These are phyloP conservation scores for Procapra przewalskii DNA, from an alignment of 2,113 vertebrate species.

Conservation along the genomic window DNA sequence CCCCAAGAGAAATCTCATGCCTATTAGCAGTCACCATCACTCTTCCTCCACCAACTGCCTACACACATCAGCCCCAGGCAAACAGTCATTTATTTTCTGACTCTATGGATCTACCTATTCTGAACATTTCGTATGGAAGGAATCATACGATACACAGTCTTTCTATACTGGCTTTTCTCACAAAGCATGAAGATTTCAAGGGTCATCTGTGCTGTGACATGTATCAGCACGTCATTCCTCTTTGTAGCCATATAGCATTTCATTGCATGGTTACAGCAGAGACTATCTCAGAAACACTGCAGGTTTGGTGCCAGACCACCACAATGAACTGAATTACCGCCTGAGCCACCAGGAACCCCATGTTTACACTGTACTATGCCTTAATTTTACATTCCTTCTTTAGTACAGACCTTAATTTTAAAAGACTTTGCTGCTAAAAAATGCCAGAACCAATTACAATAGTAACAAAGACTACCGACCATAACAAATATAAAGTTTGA, in stretches of 20 bases:
- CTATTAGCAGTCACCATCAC: neutral
- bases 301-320: neutral
- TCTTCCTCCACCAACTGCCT: no score
- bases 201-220: neutral
- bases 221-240: neutral
- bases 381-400: neutral
- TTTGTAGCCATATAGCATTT: neutral
- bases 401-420: neutral
- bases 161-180: neutral
- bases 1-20: neutral
- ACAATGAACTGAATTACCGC: neutral
- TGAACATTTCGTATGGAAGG: neutral
- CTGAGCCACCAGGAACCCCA: neutral
- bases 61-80: neutral
- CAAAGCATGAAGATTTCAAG: neutral
- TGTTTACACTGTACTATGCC: neutral
- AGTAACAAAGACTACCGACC: neutral
- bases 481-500: neutral
- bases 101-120: neutral
- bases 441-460: neutral
- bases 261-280: neutral
- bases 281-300: neutral
- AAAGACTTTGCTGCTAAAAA: neutral
- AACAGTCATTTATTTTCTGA: neutral
- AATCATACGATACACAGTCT: neutral